phyloP scores from a whole-genome alignment of 2,113 vertebrate species.

The Amphilophus citrinellus region DNA sequence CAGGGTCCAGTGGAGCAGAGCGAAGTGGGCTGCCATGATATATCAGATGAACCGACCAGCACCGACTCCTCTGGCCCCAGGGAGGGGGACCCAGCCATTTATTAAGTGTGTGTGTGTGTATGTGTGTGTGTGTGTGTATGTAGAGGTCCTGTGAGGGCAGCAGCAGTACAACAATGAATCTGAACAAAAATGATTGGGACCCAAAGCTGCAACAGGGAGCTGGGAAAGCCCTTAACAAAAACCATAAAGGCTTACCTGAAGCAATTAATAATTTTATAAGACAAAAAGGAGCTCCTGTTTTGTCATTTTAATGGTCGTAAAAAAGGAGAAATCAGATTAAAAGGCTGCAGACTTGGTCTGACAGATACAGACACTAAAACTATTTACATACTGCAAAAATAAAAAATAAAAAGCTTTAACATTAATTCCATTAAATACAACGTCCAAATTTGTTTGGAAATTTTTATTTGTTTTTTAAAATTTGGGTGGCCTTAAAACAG shows the following conservation, averaged over 20 bases:
- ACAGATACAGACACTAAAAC: background rate
- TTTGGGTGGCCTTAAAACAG: conserved; percentile 23
- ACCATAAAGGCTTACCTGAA: conserved; percentile 24
- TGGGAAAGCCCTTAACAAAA: conserved; percentile 59
- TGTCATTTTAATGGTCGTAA: background rate
- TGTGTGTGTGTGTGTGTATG: background rate
- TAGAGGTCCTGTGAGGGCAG: conserved; percentile 44
- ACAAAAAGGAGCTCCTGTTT: background rate
- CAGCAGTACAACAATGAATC: conserved; percentile 50
- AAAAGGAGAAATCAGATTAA: background rate
- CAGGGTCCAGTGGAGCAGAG: conserved; percentile 79
- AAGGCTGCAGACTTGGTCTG: background rate
- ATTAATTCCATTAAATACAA: background rate
- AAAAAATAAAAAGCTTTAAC: background rate
- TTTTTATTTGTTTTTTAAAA: background rate
- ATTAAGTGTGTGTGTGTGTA: conserved; percentile 64
- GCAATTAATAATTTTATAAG: conserved; percentile 15
- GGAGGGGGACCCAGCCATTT: conserved; percentile 82
- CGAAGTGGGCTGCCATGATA: conserved; percentile 70
- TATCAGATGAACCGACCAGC: conserved; percentile 72
- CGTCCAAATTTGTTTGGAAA: background rate
- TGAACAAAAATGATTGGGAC: conserved; percentile 55
- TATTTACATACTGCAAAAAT: background rate
- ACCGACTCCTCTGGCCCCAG: conserved; percentile 70
- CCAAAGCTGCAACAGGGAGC: conserved; percentile 54